Base-by-base conservation (phyloP, 2,888 invertebrate genomes). In the Epicampocera succincta region DNA sequence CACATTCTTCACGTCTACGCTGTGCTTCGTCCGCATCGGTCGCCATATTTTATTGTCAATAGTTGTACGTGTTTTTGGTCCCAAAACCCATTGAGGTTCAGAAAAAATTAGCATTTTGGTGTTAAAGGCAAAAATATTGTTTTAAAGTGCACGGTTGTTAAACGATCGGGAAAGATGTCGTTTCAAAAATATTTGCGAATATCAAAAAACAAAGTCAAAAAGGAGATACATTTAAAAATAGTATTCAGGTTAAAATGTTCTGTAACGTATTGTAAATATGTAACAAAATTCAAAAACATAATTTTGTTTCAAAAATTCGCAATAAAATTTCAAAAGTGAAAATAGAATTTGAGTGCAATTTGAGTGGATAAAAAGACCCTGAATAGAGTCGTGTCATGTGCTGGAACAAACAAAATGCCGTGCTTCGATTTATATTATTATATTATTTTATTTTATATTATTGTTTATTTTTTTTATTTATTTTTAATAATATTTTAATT, bases 1-100 rank as follows among this genome's bases (percentile, higher is more conserved):
- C 96, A 94, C 96, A 96, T 96, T 97, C 96, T 94, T 97, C 96
- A 81, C 96, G 93, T 81, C 96, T 93, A 85, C 94, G 93, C 95
- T 95, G 90, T 85, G 90, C 89, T 88, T 91, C 91, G 78, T 90
- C 91, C 84, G 89, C 89, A 85, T 90, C 90, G 80, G 86, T 85
- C 15, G 86, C 82, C 87, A 87, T 87, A 72, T 44, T 33, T 6
- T 66, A 80, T 38, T 69, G 19, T 42, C 56, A 17, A 33, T 21
- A 40, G n/a, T 44, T 33, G 54, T 13, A 44, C 2, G 42, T 19
- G 21, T 33, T 65, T 29, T 11, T 25, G 29, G 44, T 75, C 54
- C 50, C 73, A 19, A 65, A n/a, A 65, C 73, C 83, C 48, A 48
- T 74, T 58, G 44, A 40, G 66, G n/a, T 58, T 75, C 61, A 80